Evolutionary conservation across 1,140 invertebrate species (phyloP).

Genomic region (Drosophila bocki): DNA sequence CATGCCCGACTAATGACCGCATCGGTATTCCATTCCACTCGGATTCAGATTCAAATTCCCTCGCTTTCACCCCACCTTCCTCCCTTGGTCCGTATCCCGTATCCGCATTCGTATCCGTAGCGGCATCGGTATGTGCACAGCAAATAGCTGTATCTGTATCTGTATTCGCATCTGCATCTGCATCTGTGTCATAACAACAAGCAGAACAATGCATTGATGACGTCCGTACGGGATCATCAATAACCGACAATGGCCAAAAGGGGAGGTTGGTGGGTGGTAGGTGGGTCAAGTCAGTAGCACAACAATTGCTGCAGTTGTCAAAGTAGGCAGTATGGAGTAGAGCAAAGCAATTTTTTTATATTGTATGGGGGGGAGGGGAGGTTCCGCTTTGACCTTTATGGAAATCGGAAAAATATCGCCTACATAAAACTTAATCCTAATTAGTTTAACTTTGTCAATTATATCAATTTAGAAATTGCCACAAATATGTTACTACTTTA

Average conservation of each 20-base stretch:
- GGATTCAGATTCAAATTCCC: slow-evolving; percentile 4
- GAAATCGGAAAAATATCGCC: background rate
- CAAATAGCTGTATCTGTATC: background rate
- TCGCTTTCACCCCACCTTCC: background rate
- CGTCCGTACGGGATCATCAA: slow-evolving; percentile 42
- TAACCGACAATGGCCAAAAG: slow-evolving; percentile 17
- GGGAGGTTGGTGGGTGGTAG: background rate
- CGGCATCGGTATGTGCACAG: background rate
- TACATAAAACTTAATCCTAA: background rate
- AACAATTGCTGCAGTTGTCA: slow-evolving; percentile 43
- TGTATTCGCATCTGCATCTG: slow-evolving; percentile 5
- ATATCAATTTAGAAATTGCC: background rate
- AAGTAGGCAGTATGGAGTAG: slow-evolving; percentile 5
- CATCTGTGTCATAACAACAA: slow-evolving; percentile 43
- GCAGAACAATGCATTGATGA: slow-evolving; percentile 20
- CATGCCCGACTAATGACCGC: slow-evolving; percentile 34
- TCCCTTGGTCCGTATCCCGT: background rate
- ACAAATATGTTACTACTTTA: background rate
- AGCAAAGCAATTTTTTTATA: too few relatives aligned
- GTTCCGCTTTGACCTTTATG: background rate
- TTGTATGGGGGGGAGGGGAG: too few relatives aligned
- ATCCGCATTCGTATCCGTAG: background rate
- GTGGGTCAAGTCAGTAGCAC: slow-evolving; percentile 20
- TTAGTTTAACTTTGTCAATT: background rate
- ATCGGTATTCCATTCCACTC: slow-evolving; percentile 25